Evolutionary conservation across 2,797 vertebrate species (phyloP).

Genomic region (Gymnopithys bicolor): DNA sequence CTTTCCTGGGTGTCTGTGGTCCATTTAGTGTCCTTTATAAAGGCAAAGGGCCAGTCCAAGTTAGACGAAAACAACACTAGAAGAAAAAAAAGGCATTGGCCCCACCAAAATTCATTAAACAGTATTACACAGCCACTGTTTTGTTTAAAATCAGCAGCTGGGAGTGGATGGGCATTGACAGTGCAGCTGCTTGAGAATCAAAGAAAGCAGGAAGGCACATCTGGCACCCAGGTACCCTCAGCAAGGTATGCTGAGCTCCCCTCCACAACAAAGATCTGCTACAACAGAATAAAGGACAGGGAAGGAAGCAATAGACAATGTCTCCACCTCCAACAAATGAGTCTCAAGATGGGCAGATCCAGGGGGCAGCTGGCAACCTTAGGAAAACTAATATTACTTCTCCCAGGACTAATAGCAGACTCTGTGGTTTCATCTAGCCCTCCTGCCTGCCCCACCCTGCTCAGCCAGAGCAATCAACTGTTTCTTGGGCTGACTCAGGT

Average conservation of each 20-base stretch:
- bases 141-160: not conserved
- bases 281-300: not conserved
- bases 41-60: not conserved
- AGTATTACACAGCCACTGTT: not conserved
- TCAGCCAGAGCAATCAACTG: not conserved
- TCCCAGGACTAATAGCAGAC: not conserved
- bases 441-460: not conserved
- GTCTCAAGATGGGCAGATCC: not conserved
- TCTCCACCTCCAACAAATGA: not conserved
- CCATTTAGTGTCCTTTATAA: not conserved
- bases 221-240: not conserved
- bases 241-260: not conserved
- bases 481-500: rapidly evolving
- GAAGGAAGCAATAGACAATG: not conserved
- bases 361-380: not conserved
- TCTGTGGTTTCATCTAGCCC: not conserved
- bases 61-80: not conserved
- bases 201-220: not conserved
- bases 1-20: not conserved
- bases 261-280: rapidly evolving
- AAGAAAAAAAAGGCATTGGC: not conserved
- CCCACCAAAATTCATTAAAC: not conserved
- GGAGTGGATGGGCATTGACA: not conserved
- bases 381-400: not conserved
- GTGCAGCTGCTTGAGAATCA: not conserved